Evolutionary conservation across 2,797 vertebrate species (phyloP).

Genomic region (Phalanger gymnotis): DNA sequence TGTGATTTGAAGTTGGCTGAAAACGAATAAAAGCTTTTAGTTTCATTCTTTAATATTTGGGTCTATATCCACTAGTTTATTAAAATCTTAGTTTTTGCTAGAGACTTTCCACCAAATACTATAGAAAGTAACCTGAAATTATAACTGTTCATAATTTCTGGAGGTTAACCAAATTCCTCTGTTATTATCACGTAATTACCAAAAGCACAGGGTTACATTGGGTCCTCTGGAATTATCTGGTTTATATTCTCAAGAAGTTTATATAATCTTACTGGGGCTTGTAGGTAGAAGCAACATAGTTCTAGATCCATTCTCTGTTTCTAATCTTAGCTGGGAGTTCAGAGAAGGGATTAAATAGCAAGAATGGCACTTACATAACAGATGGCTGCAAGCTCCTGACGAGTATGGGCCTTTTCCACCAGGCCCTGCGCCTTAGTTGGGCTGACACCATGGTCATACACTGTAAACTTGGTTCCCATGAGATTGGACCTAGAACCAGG

Average conservation of each 20-base stretch:
- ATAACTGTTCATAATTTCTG: not conserved
- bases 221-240: not conserved
- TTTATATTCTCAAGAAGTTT: not conserved
- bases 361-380: slow-evolving; percentile 91
- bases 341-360: fast-evolving
- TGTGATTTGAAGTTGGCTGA: not conserved
- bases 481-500: slow-evolving; percentile 92
- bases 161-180: not conserved
- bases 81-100: not conserved
- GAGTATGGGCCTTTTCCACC: slow-evolving; percentile 90
- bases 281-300: not conserved
- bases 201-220: not conserved
- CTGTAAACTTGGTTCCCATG: slow-evolving; percentile 98
- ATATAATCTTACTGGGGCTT: not conserved
- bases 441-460: slow-evolving; percentile 94
- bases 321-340: not conserved
- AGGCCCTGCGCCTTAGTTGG: slow-evolving; percentile 91
- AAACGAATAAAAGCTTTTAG: not conserved
- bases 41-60: not conserved
- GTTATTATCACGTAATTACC: not conserved
- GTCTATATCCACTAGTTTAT: not conserved
- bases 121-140: not conserved
- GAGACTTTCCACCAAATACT: not conserved
- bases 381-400: slow-evolving; percentile 96
- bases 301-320: not conserved